Percentiles rank a stretch among this genome's conserved stretches.
phyloP scores from a whole-genome alignment of 2,888 invertebrate genomes.

The Leucozona laternaria region DNA sequence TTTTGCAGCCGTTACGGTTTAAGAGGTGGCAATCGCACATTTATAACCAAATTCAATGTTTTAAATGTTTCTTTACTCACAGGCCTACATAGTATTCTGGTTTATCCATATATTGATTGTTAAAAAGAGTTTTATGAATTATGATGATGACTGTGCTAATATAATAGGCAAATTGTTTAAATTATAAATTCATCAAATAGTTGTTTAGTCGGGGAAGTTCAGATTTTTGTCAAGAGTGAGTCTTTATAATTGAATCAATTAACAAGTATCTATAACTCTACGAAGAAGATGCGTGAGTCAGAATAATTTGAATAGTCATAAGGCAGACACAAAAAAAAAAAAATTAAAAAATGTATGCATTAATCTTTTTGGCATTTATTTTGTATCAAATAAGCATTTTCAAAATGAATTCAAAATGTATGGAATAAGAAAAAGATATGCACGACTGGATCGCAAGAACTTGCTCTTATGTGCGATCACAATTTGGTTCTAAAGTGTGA shows the following conservation, averaged over 20 bases:
- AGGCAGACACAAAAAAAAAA: neutral
- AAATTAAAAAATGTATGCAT: neutral
- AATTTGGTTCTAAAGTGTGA: too few species aligned
- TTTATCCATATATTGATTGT: conserved; percentile 29
- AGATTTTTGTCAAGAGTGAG: neutral
- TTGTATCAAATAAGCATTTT: neutral
- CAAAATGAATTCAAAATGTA: too few species aligned
- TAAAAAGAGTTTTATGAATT: conserved; percentile 29
- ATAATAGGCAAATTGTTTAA: too few species aligned
- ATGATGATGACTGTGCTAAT: neutral
- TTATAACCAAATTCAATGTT: conserved; percentile 23
- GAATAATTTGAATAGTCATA: neutral
- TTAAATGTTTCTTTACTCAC: conserved; percentile 12
- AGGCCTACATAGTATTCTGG: neutral
- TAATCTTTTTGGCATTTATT: neutral
- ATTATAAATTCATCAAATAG: conserved; percentile 26
- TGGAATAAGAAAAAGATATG: too few species aligned
- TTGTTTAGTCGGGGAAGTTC: neutral
- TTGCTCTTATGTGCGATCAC: too few species aligned
- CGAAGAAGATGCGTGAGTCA: conserved; percentile 55
- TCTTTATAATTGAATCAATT: conserved; percentile 67
- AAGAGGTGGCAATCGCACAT: conserved; percentile 25
- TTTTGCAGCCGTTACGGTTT: conserved; percentile 5
- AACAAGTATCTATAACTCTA: conserved; percentile 4
- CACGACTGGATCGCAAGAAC: too few species aligned